Base-by-base conservation (phyloP, 2,888 invertebrate genomes). In the Mellilla xanthometata region DNA sequence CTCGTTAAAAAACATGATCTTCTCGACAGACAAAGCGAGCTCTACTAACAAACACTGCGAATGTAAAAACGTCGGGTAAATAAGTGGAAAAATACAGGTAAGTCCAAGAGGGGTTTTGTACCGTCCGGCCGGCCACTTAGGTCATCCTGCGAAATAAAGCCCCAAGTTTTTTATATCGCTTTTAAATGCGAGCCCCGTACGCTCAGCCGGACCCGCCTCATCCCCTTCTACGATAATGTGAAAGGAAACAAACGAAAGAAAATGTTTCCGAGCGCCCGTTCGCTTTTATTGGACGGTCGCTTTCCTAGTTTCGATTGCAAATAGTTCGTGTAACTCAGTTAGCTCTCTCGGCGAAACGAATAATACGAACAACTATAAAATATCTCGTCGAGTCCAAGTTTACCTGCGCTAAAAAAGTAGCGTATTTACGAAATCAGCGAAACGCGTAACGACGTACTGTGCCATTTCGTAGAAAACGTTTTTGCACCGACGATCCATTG, bases 61-160 rank as follows among this genome's bases (percentile, higher is more conserved):
- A 88, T 83, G 84, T 85, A 87, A 86, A 88, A 88, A 85, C 83
- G 81, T 74, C 75, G 86, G 84, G 85, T 87, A 88, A 89, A 88
- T 87, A 88, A 84, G 88, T 87, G 88, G 89, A 88, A 89, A 89
- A 89, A 87, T 86, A 89, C 89, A 89, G 89, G 89, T 89, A 87
- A 85, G 85, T 87, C 84, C 74, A 78, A 81, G 88, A 86, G 87
- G 80, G 74, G 81, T 86, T 85, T 86, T 88, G 86, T 88, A 79
- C 80, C 72, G 80, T 69, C 82, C 82, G 83, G 76, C 85, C 81
- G 81, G 87, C 88, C 89, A 89, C 89, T 89, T 88, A 86, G 89
- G 88, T 89, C 88, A 89, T 88, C 88, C 84, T 81, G 85, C 82
- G 77, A 86, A 89, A 88, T 88, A 88, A 89, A 89, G 73, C 78